phyloP scores from a whole-genome alignment of 1,140 invertebrate genomes.

The Hetaerina americana region DNA sequence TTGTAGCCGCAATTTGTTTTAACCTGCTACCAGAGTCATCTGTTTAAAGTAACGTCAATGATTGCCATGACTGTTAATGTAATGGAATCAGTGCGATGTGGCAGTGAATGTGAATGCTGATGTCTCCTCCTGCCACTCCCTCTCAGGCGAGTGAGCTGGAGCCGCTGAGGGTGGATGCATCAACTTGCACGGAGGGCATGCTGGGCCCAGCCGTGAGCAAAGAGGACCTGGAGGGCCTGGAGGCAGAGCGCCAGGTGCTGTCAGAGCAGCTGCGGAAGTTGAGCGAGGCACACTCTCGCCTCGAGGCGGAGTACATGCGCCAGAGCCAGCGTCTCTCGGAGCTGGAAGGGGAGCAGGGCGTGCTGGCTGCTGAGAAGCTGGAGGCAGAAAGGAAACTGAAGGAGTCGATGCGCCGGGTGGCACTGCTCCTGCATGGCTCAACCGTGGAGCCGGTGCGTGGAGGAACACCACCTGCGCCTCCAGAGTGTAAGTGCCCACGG shows the following conservation, averaged over 20 bases:
- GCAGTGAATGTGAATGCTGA: too few species aligned
- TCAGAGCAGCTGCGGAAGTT: background rate
- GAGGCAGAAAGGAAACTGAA: conserved; percentile 58
- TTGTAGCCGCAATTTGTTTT: too few species aligned
- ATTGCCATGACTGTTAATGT: too few species aligned
- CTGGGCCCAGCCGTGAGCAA: background rate
- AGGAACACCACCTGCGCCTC: background rate
- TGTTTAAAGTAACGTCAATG: too few species aligned
- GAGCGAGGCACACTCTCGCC: conserved; percentile 11
- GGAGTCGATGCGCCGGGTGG: conserved; percentile 47
- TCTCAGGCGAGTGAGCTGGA: background rate
- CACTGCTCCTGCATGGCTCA: conserved; percentile 27
- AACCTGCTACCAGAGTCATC: too few species aligned
- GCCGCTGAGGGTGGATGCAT: background rate
- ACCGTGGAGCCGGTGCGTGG: background rate
- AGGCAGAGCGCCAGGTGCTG: conserved; percentile 13
- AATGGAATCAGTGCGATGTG: too few species aligned
- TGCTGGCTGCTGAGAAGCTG: conserved; percentile 52
- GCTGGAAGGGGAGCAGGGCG: conserved; percentile 47
- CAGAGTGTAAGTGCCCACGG: background rate
- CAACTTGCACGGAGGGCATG: background rate
- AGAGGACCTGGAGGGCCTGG: conserved; percentile 21
- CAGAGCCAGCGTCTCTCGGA: conserved; percentile 19
- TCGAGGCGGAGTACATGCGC: conserved; percentile 17
- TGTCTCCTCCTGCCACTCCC: too few species aligned